Base-by-base conservation (phyloP, 2,797 vertebrate species). In the Todus mexicanus region DNA sequence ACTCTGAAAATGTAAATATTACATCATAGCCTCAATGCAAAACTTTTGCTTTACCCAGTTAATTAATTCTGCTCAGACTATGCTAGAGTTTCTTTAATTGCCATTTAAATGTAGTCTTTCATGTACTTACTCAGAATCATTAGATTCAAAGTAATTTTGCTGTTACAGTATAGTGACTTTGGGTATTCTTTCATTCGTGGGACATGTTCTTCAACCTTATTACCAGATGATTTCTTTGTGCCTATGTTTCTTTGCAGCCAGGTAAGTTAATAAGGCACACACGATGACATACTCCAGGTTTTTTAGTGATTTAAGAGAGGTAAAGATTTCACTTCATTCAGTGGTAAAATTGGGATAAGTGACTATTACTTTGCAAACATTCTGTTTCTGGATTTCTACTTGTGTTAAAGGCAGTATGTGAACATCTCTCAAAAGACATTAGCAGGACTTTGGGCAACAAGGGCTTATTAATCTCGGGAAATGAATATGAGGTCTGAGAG, bases 361-460 rank as follows among this genome's bases (percentile, higher is more conserved):
- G 74, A 9, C 33, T 84, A 4, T 68, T 87, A 68, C 21, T 50
- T 74, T 72, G 59, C 13, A 48, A 66, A 16, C 16, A 26, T 45
- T 87, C 68, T 37, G 5, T 76, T 79, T 90, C 64, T 89, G 57
- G 38, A 45, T 88, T 35, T 60, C 75, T 90, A 3, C 38, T 56
- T 80, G 40, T 50, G 33, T 88, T 78, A 96, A 74, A 29, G 73
- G 71, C 38, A 57, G 23, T 84, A 66, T 26, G 37, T 79, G 77
- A 87, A 64, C 26, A 43, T 89, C 70, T 86, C 80, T 94, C 65
- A 43, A 66, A 88, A 86, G 89, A 68, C n/a, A 47, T 94, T 90
- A 88, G 37, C n/a, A 45, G 51, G 47, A 37, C 50, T 82, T 95
- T 74, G 60, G 89, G 86, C 87, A 84, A 45, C 51, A 64, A 38